Evolutionary conservation across 1,140 invertebrate species (phyloP), one percentile per base, ranked within the genome.

Genomic region (Scaptomyza pallida): DNA sequence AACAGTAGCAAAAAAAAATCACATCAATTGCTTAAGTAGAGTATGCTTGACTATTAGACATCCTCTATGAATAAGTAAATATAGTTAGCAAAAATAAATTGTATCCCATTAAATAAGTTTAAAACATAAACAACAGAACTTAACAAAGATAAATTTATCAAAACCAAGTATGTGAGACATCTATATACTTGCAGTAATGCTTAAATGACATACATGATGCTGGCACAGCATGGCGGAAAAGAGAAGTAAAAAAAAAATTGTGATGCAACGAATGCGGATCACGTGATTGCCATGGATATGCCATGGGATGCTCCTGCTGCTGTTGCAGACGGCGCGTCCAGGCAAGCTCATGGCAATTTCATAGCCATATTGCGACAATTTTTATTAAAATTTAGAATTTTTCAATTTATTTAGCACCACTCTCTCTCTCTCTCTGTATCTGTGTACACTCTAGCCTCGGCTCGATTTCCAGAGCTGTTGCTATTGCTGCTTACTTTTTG

Each of bases 311-410:
- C n/a, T 9, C 12, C 6, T 41, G 41, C 43, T 30, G 10, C 30
- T 56, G 13, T 21, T 26, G 50, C 16, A 47, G 33, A 54, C 13
- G 59, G 61, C 17, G 61, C 23, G 19, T 44, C 43, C 41, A 43
- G 50, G 54, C 57, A 81, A 30, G 68, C 82, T 80, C 81, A 80
- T 80, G 64, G 64, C 63, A 86, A 67, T 86, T 86, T 79, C 48
- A 86, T 80, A 77, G 77, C 81, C 79, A 86, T 81, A 86, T 81
- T 85, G 80, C 80, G 80, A 85, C 81, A 85, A 85, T 86, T 86
- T 85, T 85, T 85, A 86, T 81, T 86, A 86, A 85, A 85, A 85
- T 77, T 85, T 85, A 71, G 77, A 86, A 85, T 77, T 85, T 52
- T 85, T 85, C 80, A 71, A 85, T 85, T 85, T 85, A 85, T 86